These are phyloP conservation scores for Babyrousa celebensis DNA, from an alignment of 2,797 vertebrate species.

Conservation along the genomic window DNA sequence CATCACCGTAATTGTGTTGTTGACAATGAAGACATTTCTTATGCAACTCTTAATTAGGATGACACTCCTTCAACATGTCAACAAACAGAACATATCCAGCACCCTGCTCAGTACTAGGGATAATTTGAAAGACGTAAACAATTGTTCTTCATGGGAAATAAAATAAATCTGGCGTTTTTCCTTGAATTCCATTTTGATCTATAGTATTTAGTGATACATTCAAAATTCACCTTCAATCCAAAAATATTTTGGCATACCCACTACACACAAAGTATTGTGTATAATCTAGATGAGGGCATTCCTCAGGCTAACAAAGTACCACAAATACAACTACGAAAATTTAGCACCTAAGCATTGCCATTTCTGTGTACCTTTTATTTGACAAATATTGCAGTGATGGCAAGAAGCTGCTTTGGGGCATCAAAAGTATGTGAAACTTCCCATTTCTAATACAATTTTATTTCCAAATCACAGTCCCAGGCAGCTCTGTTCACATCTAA, in stretches of 20 bases:
- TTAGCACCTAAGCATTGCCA: not conserved
- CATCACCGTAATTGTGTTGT: not conserved
- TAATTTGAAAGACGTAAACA: conserved; percentile 4
- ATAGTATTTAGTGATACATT: not conserved
- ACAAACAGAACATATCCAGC: not conserved
- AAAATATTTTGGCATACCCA: not conserved
- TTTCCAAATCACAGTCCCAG: conserved; percentile 36
- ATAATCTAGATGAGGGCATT: not conserved
- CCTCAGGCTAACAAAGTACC: not conserved
- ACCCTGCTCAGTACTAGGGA: not conserved
- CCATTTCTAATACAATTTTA: not conserved
- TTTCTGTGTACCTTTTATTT: conserved; percentile 23
- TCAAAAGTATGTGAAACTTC: conserved; percentile 7
- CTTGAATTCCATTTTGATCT: conserved; percentile 48
- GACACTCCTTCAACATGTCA: not conserved
- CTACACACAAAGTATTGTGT: not conserved
- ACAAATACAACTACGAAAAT: not conserved
- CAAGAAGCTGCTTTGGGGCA: conserved; percentile 22
- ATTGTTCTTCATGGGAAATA: not conserved
- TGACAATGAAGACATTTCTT: not conserved
- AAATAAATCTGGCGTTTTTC: conserved; percentile 12
- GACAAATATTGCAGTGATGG: not conserved
- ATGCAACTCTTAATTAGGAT: not conserved
- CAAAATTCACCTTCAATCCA: conserved; percentile 19
- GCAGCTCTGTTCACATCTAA: not conserved